phyloP scores from a whole-genome alignment of 2,113 vertebrate species.

The Podocnemis expansa region DNA sequence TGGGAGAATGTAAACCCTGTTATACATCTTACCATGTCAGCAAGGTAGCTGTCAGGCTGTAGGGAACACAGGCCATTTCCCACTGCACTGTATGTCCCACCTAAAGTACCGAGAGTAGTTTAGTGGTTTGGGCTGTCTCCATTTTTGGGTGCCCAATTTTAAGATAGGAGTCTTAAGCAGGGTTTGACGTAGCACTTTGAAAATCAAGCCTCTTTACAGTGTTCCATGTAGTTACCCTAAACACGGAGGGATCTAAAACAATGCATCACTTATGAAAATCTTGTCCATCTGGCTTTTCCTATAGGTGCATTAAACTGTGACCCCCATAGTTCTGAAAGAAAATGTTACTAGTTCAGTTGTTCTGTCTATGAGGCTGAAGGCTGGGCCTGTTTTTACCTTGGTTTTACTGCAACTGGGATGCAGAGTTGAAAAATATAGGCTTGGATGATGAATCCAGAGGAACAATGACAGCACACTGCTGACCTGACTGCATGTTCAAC shows the following conservation, averaged over 20 bases:
- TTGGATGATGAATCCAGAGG: background rate
- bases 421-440: background rate
- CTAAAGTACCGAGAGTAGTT: background rate
- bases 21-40: background rate
- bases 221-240: background rate
- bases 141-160: background rate
- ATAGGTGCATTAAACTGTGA: background rate
- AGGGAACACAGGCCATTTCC: background rate
- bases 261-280: background rate
- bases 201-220: background rate
- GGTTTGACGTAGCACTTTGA: background rate
- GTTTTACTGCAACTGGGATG: background rate
- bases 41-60: background rate
- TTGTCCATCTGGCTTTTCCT: background rate
- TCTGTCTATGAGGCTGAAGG: rapidly evolving
- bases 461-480: background rate
- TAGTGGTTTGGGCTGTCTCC: background rate
- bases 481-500: background rate
- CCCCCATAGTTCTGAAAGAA: background rate
- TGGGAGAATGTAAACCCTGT: background rate
- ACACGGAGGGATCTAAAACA: background rate
- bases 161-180: background rate
- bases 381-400: background rate
- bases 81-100: background rate
- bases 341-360: background rate